Conservation (phyloP, 2,113 vertebrate species). For the Cephalopterus ornatus region DNA sequence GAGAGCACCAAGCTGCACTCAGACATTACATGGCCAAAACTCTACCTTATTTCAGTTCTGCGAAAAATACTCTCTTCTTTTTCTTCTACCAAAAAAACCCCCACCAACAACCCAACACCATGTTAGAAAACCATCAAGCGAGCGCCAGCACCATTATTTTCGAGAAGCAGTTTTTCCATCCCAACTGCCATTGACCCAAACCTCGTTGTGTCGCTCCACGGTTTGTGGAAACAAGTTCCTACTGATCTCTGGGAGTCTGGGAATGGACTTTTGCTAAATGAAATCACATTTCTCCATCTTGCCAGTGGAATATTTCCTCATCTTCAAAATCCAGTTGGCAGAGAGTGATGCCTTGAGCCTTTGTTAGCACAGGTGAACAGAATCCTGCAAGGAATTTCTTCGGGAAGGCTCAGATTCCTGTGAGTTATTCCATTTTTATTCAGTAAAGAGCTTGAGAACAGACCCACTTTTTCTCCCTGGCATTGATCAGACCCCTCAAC, state of each 20-base stretch:
- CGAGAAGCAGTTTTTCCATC: background rate
- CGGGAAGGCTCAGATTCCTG: background rate
- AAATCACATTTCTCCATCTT: background rate
- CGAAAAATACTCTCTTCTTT: background rate
- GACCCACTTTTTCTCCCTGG: background rate
- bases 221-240: background rate
- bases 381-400: background rate
- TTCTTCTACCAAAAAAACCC: no score
- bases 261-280: background rate
- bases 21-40: background rate
- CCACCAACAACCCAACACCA: rapidly evolving
- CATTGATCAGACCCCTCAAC: background rate
- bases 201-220: background rate
- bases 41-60: background rate
- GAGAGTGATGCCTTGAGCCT: background rate
- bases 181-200: background rate
- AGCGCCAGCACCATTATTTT: background rate
- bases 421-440: background rate
- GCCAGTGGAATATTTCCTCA: background rate
- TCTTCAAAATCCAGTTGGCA: background rate
- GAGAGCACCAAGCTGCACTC: background rate
- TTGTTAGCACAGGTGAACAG: background rate
- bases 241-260: background rate
- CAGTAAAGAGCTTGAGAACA: background rate
- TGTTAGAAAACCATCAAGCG: background rate